Conservation (phyloP, 2,888 invertebrate genomes). For the Lasioglossum vierecki region DNA sequence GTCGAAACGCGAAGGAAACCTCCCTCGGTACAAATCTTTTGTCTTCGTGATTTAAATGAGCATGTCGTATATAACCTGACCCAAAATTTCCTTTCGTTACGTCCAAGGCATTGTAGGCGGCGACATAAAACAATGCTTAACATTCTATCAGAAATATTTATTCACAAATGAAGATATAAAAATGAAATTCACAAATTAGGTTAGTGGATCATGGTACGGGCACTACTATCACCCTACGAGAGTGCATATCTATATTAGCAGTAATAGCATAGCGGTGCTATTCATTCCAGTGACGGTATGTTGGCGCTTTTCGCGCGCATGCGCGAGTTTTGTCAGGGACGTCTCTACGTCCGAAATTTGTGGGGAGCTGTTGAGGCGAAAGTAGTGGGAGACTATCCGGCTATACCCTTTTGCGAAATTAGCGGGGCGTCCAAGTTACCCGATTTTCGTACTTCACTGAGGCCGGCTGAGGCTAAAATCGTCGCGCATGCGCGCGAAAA, state of each 20-base stretch:
- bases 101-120: conserved; percentile 56
- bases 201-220: conserved; percentile 36
- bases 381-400: too few species aligned
- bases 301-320: too few species aligned
- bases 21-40: conserved; percentile 61
- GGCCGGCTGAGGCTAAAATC: too few species aligned
- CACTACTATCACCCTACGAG: neutral
- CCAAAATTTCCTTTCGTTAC: conserved; percentile 60
- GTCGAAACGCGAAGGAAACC: conserved; percentile 50
- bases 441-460: too few species aligned
- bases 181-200: conserved; percentile 46
- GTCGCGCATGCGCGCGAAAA: too few species aligned
- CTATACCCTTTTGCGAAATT: too few species aligned
- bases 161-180: conserved; percentile 38
- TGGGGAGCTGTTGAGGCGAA: too few species aligned
- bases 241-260: neutral
- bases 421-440: too few species aligned
- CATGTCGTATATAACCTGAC: conserved; percentile 48
- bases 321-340: too few species aligned
- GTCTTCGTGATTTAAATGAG: conserved; percentile 45
- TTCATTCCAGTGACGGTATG: too few species aligned
- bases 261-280: neutral
- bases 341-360: too few species aligned
- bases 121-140: conserved; percentile 65
- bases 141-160: conserved; percentile 62